Conservation (phyloP, 2,888 invertebrate genomes). For the Sesia apiformis region DNA sequence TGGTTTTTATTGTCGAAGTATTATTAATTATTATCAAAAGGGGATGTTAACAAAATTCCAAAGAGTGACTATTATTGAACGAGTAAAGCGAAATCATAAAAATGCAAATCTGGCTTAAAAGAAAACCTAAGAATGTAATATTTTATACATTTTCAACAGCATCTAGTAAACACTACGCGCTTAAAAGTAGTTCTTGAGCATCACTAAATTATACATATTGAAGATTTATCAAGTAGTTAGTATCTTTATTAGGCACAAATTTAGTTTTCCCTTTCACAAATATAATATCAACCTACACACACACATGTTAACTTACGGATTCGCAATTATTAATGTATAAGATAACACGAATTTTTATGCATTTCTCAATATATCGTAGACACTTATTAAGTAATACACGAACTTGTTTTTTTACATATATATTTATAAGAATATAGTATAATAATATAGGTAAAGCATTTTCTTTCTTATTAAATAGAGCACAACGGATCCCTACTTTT, state of each 20-base stretch:
- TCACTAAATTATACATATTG: slow-evolving; percentile 56
- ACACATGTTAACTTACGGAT: slow-evolving; percentile 7
- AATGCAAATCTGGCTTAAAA: slow-evolving; percentile 60
- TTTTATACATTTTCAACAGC: slow-evolving; percentile 44
- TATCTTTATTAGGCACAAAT: slow-evolving; percentile 64
- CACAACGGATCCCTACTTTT: slow-evolving; percentile 61
- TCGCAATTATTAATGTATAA: slow-evolving; percentile 35
- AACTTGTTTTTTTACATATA: slow-evolving; percentile 66
- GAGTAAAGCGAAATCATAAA: slow-evolving; percentile 23
- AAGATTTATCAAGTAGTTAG: slow-evolving; percentile 39
- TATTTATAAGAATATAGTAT: slow-evolving; percentile 74
- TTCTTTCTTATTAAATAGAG: slow-evolving; percentile 60
- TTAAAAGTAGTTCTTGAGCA: slow-evolving; percentile 66
- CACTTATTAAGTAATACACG: slow-evolving; percentile 66
- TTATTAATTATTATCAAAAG: not conserved
- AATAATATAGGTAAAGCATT: slow-evolving; percentile 71
- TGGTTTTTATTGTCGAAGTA: not conserved
- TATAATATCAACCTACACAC: not conserved
- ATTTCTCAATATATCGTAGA: slow-evolving; percentile 59
- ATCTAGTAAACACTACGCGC: slow-evolving; percentile 60
- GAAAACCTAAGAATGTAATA: slow-evolving; percentile 34
- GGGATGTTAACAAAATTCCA: not conserved
- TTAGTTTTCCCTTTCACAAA: slow-evolving; percentile 29
- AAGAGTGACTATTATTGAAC: not conserved
- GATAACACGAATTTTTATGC: slow-evolving; percentile 48